Evolutionary conservation across 2,888 invertebrate species (phyloP), one percentile per base, ranked within the genome.

Genomic region (Hemithea aestivaria): DNA sequence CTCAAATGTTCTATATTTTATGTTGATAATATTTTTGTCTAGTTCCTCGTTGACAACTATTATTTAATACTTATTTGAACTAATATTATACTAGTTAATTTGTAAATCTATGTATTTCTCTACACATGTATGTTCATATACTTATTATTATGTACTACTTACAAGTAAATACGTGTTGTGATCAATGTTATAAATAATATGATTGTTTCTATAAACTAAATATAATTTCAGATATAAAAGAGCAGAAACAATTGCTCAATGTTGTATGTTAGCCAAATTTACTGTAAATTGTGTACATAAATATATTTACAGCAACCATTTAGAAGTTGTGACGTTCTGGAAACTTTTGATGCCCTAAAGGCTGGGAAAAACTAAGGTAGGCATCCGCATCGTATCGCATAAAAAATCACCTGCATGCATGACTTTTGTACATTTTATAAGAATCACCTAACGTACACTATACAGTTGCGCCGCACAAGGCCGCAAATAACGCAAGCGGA

Each of bases 1-100:
- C 85, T 87, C 85, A 85, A 85, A 80, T 73, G 66, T 74, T 73
- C 69, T 80, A 70, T 75, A 73, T 74, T 74, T 84, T 84, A 73
- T 69, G 83, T 85, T 82, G 72, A 58, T 81, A 78, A 79, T 78
- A 71, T 82, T 80, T 74, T 81, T 77, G 63, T 67, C 65, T 79
- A 68, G 73, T 77, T 81, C 63, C 72, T 83, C 73, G 76, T 80
- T 81, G 59, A 69, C 72, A 65, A 16, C 2, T 68, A 70, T 81
- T 68, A 71, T 74, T 78, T 73, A 4, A 16, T 5, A n/a, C n/a
- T n/a, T n/a, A n/a, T n/a, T n/a, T n/a, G n/a, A n/a, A n/a, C n/a
- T n/a, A n/a, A n/a, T n/a, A n/a, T n/a, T 16, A 16, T 16, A 2
- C 5, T 4, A 16, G 16, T 16, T 16, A 16, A 16, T 16, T 16